A percentile compares a stretch with the other conserved stretches of the same genome.
Evolutionary conservation across 2,888 invertebrate genomes (phyloP).

Genomic region (Harmothoe impar): DNA sequence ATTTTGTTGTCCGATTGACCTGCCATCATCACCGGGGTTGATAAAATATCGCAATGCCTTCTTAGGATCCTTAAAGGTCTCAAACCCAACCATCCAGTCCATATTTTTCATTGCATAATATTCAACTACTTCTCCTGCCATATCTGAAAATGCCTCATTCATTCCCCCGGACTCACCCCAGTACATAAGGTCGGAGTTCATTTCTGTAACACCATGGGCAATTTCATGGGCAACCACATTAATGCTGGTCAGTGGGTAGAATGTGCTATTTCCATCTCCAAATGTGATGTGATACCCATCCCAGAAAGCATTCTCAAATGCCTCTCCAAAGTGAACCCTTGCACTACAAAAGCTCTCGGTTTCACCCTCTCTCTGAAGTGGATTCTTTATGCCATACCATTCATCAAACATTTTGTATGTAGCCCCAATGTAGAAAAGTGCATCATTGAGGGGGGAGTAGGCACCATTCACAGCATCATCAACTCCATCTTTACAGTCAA

Average conservation of each 20-base stretch:
- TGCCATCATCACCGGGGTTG: slow-evolving; percentile 71
- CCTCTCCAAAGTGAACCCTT: slow-evolving; percentile 72
- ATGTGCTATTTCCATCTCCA: slow-evolving; percentile 61
- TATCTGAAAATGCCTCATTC: slow-evolving; percentile 69
- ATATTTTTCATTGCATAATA: slow-evolving; percentile 63
- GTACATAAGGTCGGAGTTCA: slow-evolving; percentile 69
- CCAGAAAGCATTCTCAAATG: slow-evolving; percentile 73
- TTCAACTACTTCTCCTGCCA: slow-evolving; percentile 71
- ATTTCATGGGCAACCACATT: slow-evolving; percentile 73
- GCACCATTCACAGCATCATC: slow-evolving; percentile 70
- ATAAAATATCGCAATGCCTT: slow-evolving; percentile 71
- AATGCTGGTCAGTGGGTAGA: slow-evolving; percentile 69
- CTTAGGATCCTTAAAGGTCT: slow-evolving; percentile 61
- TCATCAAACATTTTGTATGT: slow-evolving; percentile 73
- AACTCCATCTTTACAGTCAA: slow-evolving; percentile 65
- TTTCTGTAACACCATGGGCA: slow-evolving; percentile 71
- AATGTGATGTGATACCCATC: slow-evolving; percentile 64
- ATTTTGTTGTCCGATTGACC: slow-evolving; percentile 69
- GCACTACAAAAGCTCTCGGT: slow-evolving; percentile 47
- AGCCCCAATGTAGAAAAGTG: slow-evolving; percentile 71
- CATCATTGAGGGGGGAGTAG: slow-evolving; percentile 71
- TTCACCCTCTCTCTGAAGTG: not conserved
- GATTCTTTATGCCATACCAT: slow-evolving; percentile 68
- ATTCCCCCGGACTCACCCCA: slow-evolving; percentile 55
- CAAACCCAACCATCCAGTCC: slow-evolving; percentile 69